A percentile compares a stretch with the other conserved stretches of the same genome.
Conservation (phyloP, 2,797 vertebrate genomes). For the Furcifer pardalis region DNA sequence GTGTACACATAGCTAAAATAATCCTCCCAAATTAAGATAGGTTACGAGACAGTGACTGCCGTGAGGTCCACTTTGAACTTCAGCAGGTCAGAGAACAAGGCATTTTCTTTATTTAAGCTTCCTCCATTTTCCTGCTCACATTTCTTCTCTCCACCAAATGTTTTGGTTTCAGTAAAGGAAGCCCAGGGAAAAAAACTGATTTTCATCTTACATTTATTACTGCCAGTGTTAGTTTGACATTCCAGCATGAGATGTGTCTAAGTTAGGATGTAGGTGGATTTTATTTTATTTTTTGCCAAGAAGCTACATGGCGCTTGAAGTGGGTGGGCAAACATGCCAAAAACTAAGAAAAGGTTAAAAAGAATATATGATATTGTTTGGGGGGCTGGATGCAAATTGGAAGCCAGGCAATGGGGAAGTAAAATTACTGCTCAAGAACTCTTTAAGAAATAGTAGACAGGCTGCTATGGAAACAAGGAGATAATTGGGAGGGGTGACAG, state of each 20-base stretch:
- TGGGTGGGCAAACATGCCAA: slow-evolving; percentile 22
- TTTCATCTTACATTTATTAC: background rate
- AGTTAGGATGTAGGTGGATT: slow-evolving; percentile 21
- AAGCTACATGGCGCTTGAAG: slow-evolving; percentile 22
- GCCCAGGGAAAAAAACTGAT: background rate
- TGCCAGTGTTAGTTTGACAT: slow-evolving; percentile 2
- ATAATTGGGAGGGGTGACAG: slow-evolving; percentile 38
- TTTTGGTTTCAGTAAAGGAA: background rate
- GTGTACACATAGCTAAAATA: no score
- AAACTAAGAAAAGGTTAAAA: slow-evolving; percentile 55
- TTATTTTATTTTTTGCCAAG: slow-evolving; percentile 48
- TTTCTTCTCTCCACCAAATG: background rate
- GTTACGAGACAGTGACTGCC: no score
- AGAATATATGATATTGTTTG: slow-evolving; percentile 20
- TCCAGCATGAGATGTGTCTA: background rate
- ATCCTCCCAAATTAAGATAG: no score
- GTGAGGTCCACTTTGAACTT: no score
- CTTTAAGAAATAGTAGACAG: slow-evolving; percentile 30
- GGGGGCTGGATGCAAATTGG: background rate
- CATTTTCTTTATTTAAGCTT: background rate
- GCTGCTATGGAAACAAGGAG: slow-evolving; percentile 56
- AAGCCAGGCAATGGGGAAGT: background rate
- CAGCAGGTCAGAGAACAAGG: no score
- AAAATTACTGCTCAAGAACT: slow-evolving; percentile 40
- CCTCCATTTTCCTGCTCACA: background rate